Conservation (phyloP, 2,797 vertebrate species). For the Pangasius macronema region DNA sequence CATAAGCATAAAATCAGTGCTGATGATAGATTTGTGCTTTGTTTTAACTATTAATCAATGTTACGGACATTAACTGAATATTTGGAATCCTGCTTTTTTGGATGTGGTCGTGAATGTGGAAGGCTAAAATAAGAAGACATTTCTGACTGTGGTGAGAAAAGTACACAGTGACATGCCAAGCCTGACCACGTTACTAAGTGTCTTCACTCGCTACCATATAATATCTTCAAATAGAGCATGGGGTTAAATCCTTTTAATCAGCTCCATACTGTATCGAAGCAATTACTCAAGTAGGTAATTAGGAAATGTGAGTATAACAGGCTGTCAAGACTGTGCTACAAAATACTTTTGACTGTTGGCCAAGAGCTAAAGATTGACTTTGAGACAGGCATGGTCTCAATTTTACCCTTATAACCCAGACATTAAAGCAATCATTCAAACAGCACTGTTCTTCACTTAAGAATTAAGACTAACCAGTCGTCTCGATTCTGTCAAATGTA, state of each 20-base stretch:
- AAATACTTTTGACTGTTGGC: not conserved
- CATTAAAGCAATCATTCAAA: not conserved
- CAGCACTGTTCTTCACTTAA: not conserved
- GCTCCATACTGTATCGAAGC: not conserved
- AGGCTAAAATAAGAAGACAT: slow-evolving; percentile 15
- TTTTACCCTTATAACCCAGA: not conserved
- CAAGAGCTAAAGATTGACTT: not conserved
- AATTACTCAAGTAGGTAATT: not conserved
- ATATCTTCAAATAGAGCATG: slow-evolving; percentile 2
- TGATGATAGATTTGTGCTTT: not conserved
- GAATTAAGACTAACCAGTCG: too few relatives aligned
- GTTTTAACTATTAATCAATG: not conserved
- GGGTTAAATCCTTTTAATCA: not conserved
- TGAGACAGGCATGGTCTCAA: not conserved
- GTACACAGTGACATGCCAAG: not conserved
- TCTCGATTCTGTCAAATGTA: too few relatives aligned
- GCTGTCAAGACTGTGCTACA: not conserved
- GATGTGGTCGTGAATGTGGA: not conserved
- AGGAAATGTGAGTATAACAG: not conserved
- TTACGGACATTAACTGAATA: not conserved
- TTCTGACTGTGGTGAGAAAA: slow-evolving; percentile 46
- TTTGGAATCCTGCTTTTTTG: not conserved
- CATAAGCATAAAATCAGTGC: not conserved
- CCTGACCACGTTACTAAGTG: slow-evolving; percentile 13
- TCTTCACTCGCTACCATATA: not conserved